Conservation (phyloP, 2,797 vertebrate species). For the Graptemys geographica region DNA sequence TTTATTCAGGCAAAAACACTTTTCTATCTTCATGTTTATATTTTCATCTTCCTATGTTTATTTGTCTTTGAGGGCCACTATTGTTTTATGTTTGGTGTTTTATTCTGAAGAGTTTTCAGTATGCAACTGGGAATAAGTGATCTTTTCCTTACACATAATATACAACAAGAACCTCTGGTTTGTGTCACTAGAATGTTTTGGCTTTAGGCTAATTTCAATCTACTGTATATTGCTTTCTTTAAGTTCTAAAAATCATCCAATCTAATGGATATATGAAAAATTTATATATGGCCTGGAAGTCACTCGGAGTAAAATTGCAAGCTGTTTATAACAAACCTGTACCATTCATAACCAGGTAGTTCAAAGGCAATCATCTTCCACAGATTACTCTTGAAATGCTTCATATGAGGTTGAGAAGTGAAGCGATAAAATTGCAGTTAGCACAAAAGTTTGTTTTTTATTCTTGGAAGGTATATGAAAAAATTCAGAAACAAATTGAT, state of each 20-base stretch:
- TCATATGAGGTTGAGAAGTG: neutral
- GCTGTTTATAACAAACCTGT: slow-evolving; percentile 2
- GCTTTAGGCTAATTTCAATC: neutral
- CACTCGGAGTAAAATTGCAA: slow-evolving; percentile 22
- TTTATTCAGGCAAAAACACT: neutral
- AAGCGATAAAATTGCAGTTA: slow-evolving; percentile 30
- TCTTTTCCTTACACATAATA: neutral
- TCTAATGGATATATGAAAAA: slow-evolving; percentile 12
- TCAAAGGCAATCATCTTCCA: slow-evolving; percentile 33
- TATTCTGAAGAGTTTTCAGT: neutral
- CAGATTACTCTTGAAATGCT: slow-evolving; percentile 10
- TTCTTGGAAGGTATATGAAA: slow-evolving; percentile 23
- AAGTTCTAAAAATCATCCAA: neutral
- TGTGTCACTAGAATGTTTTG: slow-evolving; percentile 4
- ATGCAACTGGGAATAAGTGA: neutral
- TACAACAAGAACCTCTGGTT: neutral
- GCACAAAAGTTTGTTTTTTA: neutral
- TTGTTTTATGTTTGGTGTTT: neutral
- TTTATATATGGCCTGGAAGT: neutral
- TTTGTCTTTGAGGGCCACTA: slow-evolving; percentile 22
- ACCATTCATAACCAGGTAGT: neutral
- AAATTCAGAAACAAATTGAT: slow-evolving; percentile 43
- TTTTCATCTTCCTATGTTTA: neutral
- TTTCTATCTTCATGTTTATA: neutral
- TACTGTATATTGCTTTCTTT: neutral